phyloP scores from a whole-genome alignment of 2,113 vertebrate species.

The Telmatochromis brichardi region DNA sequence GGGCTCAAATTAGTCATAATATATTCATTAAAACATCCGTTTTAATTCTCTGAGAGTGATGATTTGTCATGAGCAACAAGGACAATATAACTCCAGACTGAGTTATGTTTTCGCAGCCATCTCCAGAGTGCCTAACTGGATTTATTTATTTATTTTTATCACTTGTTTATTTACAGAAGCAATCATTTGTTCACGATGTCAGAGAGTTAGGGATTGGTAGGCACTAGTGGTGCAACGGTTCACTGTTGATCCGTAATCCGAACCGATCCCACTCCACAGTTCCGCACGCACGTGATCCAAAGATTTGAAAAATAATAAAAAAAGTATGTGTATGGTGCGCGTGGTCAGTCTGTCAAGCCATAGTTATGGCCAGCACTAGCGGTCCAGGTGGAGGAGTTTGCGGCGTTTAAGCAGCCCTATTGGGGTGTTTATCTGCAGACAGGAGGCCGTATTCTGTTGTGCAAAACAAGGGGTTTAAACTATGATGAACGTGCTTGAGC shows the following conservation, averaged over 20 bases:
- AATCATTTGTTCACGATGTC: neutral
- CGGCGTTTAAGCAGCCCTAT: fast-evolving
- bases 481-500: neutral
- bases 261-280: neutral
- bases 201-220: neutral
- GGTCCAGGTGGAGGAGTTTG: neutral
- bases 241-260: neutral
- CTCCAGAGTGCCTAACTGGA: neutral
- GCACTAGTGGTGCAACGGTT: neutral
- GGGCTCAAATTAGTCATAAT: neutral
- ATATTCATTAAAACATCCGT: neutral
- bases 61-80: neutral
- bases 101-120: neutral
- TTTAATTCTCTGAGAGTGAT: neutral
- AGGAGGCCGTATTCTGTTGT: fast-evolving
- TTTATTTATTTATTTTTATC: neutral
- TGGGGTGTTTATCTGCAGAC: neutral
- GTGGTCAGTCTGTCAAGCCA: neutral
- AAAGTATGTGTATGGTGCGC: neutral
- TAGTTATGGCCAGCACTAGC: neutral
- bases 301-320: neutral
- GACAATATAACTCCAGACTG: neutral
- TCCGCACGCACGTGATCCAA: fast-evolving
- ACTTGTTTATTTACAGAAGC: neutral
- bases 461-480: neutral